phyloP scores from a whole-genome alignment of 2,113 vertebrate genomes.

The Dicentrarchus labrax region DNA sequence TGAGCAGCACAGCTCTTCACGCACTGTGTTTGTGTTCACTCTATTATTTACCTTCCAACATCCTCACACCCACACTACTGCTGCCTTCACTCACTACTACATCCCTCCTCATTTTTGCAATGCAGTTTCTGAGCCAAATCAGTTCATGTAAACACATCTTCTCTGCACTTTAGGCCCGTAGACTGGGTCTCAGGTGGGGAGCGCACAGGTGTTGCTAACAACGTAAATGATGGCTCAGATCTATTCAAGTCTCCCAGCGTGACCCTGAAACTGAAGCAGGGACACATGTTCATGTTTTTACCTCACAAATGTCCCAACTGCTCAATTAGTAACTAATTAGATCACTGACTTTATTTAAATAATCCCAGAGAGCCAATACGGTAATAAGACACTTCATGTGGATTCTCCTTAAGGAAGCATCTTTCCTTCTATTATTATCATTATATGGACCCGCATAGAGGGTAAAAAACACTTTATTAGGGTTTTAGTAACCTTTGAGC shows the following conservation, averaged over 20 bases:
- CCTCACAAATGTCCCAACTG: not conserved
- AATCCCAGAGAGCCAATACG: not conserved
- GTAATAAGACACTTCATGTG: not conserved
- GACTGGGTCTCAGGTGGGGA: too few relatives aligned
- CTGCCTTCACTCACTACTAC: too few relatives aligned
- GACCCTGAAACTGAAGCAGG: not conserved
- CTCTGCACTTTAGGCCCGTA: too few relatives aligned
- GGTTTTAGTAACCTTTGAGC: constrained; percentile 1
- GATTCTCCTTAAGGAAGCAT: not conserved
- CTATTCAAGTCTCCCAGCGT: not conserved
- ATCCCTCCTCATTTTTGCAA: too few relatives aligned
- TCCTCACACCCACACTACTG: too few relatives aligned
- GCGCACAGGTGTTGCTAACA: too few relatives aligned
- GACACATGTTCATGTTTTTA: not conserved
- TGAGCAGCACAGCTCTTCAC: too few relatives aligned
- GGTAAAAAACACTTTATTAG: constrained; percentile 3
- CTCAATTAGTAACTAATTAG: not conserved
- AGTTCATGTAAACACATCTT: too few relatives aligned
- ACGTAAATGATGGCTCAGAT: too few relatives aligned
- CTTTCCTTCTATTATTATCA: not conserved
- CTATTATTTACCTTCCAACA: too few relatives aligned
- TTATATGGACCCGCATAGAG: not conserved
- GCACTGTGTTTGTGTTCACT: too few relatives aligned
- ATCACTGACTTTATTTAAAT: not conserved
- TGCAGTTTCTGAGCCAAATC: too few relatives aligned